phyloP scores from a whole-genome alignment of 1,140 invertebrate genomes.

The Eulimnadia texana region DNA sequence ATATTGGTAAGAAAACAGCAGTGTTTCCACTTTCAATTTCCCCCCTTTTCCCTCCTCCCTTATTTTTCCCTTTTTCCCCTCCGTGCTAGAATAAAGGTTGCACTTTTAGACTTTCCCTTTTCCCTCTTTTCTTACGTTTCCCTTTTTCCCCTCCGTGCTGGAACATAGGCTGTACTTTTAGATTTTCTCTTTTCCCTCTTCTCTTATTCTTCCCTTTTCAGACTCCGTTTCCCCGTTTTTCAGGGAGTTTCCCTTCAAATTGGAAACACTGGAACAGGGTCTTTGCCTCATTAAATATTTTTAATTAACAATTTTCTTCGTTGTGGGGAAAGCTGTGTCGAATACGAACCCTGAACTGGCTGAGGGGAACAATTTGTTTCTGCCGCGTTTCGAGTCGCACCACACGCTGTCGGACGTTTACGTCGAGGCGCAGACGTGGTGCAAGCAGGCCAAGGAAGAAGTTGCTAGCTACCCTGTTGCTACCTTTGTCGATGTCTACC shows the following conservation, averaged over 20 bases:
- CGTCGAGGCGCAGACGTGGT: background rate
- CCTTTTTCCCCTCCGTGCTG: too few species aligned
- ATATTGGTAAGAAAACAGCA: slow-evolving; percentile 7
- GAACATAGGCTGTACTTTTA: too few species aligned
- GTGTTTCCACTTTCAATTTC: background rate
- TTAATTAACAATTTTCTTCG: background rate
- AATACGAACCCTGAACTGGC: background rate
- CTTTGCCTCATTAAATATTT: background rate
- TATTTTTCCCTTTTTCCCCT: too few species aligned
- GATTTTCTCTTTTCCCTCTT: too few species aligned
- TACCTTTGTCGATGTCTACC: background rate
- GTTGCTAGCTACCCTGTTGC: background rate
- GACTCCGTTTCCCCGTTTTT: too few species aligned
- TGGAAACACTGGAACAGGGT: background rate
- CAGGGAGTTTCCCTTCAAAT: too few species aligned
- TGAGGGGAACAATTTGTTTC: background rate
- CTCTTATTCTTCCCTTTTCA: too few species aligned
- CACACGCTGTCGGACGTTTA: background rate
- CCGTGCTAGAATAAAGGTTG: too few species aligned
- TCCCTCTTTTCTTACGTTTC: too few species aligned
- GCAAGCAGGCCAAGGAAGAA: background rate
- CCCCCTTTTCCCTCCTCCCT: too few species aligned
- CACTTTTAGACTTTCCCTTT: too few species aligned
- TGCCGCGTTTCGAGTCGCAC: background rate
- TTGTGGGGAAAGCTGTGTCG: background rate